A percentile compares a stretch with the other conserved stretches of the same genome.
phyloP scores from a whole-genome alignment of 1,140 invertebrate genomes.

The Grapholita molesta region DNA sequence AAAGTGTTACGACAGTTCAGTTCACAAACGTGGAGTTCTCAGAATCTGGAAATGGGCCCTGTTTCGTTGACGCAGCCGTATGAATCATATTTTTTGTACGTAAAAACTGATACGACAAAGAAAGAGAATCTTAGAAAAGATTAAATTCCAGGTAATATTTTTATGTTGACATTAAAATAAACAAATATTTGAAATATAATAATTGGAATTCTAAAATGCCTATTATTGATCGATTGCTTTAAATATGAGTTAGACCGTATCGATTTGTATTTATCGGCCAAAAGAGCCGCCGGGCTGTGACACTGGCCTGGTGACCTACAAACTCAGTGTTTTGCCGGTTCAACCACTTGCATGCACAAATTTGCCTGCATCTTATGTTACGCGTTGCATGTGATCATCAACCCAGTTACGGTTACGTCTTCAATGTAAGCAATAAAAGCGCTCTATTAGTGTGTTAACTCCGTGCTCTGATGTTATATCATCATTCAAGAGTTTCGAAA shows the following conservation, averaged over 20 bases:
- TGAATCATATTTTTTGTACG: slow-evolving; percentile 6
- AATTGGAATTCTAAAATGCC: neutral
- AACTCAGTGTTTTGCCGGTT: slow-evolving; percentile 24
- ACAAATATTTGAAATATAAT: neutral
- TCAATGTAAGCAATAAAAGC: neutral
- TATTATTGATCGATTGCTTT: neutral
- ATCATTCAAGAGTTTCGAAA: neutral
- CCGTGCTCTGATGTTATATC: neutral
- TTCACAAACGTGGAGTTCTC: neutral
- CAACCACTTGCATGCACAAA: slow-evolving; percentile 37
- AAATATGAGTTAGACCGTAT: neutral
- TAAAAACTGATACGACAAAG: neutral
- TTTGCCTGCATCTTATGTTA: slow-evolving; percentile 29
- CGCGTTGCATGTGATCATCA: slow-evolving; percentile 14
- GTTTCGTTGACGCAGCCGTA: neutral
- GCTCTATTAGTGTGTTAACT: neutral
- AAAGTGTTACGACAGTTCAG: neutral
- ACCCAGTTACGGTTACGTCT: slow-evolving; percentile 4
- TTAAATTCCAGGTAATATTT: neutral
- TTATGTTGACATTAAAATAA: neutral
- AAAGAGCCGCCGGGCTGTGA: slow-evolving; percentile 24
- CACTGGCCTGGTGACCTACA: slow-evolving; percentile 56
- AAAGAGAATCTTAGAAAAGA: neutral
- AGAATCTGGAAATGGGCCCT: neutral
- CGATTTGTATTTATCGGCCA: neutral